phyloP scores from a whole-genome alignment of 2,797 vertebrate species.

The Pipistrellus nathusii region DNA sequence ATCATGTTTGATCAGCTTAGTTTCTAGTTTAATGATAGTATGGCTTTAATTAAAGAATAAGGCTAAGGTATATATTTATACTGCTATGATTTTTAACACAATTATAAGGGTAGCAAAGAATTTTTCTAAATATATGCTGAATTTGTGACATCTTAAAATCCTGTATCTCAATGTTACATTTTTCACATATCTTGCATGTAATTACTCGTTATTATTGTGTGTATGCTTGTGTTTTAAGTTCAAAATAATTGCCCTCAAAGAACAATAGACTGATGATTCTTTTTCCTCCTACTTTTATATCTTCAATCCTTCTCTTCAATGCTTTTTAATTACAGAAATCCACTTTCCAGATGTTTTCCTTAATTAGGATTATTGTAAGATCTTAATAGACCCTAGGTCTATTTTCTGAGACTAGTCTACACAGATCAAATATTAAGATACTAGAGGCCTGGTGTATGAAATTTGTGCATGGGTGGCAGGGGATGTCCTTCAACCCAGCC shows the following conservation, averaged over 20 bases:
- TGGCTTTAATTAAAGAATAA: slow-evolving; percentile 73
- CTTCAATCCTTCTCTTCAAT: neutral
- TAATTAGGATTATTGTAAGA: neutral
- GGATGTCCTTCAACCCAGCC: no score
- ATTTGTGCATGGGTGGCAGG: no score
- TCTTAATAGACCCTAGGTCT: neutral
- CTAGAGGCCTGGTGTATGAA: no score
- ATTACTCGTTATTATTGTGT: slow-evolving; percentile 8
- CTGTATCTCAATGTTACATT: slow-evolving; percentile 15
- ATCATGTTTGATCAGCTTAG: slow-evolving; percentile 18
- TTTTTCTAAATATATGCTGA: slow-evolving; percentile 32
- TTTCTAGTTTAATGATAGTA: slow-evolving; percentile 47
- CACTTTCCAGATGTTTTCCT: neutral
- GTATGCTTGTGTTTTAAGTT: slow-evolving; percentile 34
- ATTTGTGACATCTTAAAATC: slow-evolving; percentile 58
- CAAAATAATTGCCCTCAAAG: slow-evolving; percentile 1
- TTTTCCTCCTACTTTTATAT: neutral
- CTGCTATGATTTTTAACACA: slow-evolving; percentile 57
- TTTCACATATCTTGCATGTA: slow-evolving; percentile 10
- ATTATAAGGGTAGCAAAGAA: slow-evolving; percentile 57
- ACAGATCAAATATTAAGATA: slow-evolving; percentile 30
- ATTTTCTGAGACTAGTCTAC: neutral
- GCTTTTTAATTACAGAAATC: neutral
- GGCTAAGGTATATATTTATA: slow-evolving; percentile 39
- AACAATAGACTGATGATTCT: neutral